Conservation (phyloP, 2,113 vertebrate genomes). For the Pelecanus crispus region DNA sequence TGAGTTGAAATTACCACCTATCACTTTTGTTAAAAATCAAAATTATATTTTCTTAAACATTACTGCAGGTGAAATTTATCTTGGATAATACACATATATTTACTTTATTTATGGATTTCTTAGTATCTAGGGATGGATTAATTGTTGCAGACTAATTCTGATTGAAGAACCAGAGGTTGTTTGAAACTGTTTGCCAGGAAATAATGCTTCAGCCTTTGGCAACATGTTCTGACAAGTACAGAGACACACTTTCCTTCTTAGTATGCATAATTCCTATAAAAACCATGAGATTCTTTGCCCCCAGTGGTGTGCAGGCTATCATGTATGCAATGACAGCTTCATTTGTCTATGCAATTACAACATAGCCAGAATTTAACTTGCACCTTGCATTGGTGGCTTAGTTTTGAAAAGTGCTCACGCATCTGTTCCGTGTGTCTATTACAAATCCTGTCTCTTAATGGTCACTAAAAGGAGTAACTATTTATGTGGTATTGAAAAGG, state of each 20-base stretch:
- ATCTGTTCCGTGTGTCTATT: neutral
- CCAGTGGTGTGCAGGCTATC: neutral
- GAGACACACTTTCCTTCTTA: neutral
- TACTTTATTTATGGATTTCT: neutral
- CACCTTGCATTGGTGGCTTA: neutral
- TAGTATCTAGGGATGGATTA: neutral
- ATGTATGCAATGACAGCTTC: neutral
- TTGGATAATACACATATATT: neutral
- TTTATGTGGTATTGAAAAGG: neutral
- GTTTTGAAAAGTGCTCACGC: neutral
- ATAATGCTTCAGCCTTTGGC: conserved; percentile 7
- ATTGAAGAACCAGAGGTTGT: neutral
- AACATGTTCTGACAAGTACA: conserved; percentile 5
- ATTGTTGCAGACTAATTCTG: neutral
- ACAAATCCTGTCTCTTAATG: neutral
- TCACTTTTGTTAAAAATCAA: neutral
- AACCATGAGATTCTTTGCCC: neutral
- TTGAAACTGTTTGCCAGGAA: neutral
- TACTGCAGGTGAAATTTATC: neutral
- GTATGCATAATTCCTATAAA: neutral
- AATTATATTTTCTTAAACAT: neutral
- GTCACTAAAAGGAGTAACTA: neutral
- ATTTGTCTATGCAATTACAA: neutral
- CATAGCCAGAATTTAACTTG: neutral
- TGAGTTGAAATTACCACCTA: neutral